Evolutionary conservation across 1,140 invertebrate species (phyloP), one percentile per base, ranked within the genome.

Genomic region (Hylyphantes graminicola): DNA sequence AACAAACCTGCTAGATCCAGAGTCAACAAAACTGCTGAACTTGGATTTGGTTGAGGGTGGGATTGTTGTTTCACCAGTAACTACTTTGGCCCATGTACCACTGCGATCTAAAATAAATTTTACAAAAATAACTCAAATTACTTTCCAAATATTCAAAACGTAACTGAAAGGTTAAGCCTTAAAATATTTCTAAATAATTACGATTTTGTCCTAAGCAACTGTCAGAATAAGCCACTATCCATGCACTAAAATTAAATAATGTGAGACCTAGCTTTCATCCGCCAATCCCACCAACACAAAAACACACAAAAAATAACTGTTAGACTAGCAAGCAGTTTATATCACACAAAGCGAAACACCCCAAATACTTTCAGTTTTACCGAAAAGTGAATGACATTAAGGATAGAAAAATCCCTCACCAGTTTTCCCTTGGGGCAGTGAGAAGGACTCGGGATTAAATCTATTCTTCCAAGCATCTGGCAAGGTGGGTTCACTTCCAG

Each of bases 21-120:
- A 85, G 6, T 70, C 55, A 7, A 50, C 74, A 19, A 81, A 72
- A 53, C 53, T 50, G 11, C 17, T 50, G 61, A 85, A 85, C 51
- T 79, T 85, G 1, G 64, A 57, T 57, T 80, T 74, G 48, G 67
- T 63, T 10, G 79, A 65, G 15, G 84, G 75, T 10, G 76, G 67
- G n/a, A 70, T 75, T 4, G 57, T 78, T 8, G 65, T 73, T 17
- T 85, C 84, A 10, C 85, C 85, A 54, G 85, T 4, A 48, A 76
- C 85, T 19, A 86, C 72, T 70, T 81, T 86, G 13, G 85, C 85
- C 85, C 85, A 86, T 48, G 79, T 70, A 17, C 78, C 72, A 54
- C 35, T 35, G 35, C 63, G 21, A 61, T 82, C 85, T 86, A 19
- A 17, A 68, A 81, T 11, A 48, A 51, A 17, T 13, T 1, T 48